Percentiles rank a stretch among this genome's conserved stretches.
Conservation (phyloP, 2,888 invertebrate species). For the Hirtodrosophila cameraria region DNA sequence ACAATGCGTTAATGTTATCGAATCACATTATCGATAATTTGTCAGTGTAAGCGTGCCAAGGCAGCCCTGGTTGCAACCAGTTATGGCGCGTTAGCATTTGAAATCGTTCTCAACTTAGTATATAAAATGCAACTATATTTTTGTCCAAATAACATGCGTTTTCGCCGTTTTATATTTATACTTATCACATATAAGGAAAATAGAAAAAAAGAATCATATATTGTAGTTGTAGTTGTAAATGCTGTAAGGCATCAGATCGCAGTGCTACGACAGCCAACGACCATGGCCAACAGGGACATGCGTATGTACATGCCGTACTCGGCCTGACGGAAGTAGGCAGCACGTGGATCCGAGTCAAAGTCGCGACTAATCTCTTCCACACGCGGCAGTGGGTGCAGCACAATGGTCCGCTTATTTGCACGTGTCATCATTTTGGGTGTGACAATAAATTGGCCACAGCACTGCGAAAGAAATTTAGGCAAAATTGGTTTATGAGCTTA, state of each 20-base stretch:
- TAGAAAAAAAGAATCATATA: neutral
- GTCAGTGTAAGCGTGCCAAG: neutral
- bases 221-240: neutral
- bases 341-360: slow-evolving; percentile 97
- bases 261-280: slow-evolving; percentile 87
- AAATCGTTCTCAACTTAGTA: too few species aligned
- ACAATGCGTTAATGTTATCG: slow-evolving; percentile 11
- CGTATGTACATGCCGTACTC: slow-evolving; percentile 99
- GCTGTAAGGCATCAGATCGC: slow-evolving; percentile 33
- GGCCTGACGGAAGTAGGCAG: slow-evolving; percentile 99
- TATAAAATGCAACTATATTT: slow-evolving; percentile 1
- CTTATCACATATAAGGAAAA: slow-evolving; percentile 23
- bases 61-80: slow-evolving; percentile 1
- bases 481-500: neutral
- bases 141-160: slow-evolving; percentile 1
- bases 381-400: slow-evolving; percentile 98
- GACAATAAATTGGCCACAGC: slow-evolving; percentile 93
- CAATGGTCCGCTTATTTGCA: slow-evolving; percentile 96
- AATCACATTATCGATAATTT: slow-evolving; percentile 6
- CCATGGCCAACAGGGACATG: slow-evolving; percentile 98
- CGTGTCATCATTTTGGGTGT: slow-evolving; percentile 98
- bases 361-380: slow-evolving; percentile 97
- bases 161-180: slow-evolving; percentile 16
- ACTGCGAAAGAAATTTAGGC: slow-evolving; percentile 85
- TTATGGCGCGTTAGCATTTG: slow-evolving; percentile 1